These are phyloP conservation scores for Thera obeliscata DNA, from an alignment of 2,888 invertebrate genomes.

Conservation along the genomic window DNA sequence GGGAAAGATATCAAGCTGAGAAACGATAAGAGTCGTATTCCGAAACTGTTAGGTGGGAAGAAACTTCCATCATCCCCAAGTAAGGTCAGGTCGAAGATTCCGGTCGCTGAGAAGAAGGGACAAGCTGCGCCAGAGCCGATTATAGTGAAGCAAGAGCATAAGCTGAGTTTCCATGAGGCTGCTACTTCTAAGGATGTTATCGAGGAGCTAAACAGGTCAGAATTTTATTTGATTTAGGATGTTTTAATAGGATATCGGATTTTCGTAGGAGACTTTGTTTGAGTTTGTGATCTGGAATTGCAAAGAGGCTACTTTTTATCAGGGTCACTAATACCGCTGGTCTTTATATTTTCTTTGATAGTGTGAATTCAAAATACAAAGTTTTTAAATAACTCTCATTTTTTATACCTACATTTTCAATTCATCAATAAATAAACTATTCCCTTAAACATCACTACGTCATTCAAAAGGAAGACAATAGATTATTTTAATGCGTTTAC, in stretches of 20 bases:
- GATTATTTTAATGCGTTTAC: neutral
- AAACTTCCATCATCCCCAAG: slow-evolving; percentile 78
- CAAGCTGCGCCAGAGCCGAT: slow-evolving; percentile 64
- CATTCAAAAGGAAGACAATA: neutral
- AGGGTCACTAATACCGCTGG: no score
- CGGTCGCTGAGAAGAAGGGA: slow-evolving; percentile 63
- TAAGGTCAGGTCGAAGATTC: slow-evolving; percentile 72
- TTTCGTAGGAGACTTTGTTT: no score
- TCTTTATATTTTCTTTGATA: no score
- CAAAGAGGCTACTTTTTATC: no score
- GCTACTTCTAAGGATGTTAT: slow-evolving; percentile 91
- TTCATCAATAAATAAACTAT: neutral
- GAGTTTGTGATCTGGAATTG: no score
- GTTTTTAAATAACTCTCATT: no score
- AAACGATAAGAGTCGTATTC: slow-evolving; percentile 84
- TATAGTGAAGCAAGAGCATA: slow-evolving; percentile 83
- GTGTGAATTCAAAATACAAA: no score
- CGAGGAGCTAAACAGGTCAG: slow-evolving; percentile 87
- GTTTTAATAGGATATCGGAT: no score
- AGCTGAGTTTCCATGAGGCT: slow-evolving; percentile 88
- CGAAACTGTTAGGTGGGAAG: slow-evolving; percentile 78
- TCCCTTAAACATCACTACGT: neutral
- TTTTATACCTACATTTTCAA: no score
- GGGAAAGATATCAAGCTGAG: slow-evolving; percentile 70
- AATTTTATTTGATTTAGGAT: neutral